Evolutionary conservation across 2,888 invertebrate species (phyloP).

Genomic region (Drosophila prolongata): DNA sequence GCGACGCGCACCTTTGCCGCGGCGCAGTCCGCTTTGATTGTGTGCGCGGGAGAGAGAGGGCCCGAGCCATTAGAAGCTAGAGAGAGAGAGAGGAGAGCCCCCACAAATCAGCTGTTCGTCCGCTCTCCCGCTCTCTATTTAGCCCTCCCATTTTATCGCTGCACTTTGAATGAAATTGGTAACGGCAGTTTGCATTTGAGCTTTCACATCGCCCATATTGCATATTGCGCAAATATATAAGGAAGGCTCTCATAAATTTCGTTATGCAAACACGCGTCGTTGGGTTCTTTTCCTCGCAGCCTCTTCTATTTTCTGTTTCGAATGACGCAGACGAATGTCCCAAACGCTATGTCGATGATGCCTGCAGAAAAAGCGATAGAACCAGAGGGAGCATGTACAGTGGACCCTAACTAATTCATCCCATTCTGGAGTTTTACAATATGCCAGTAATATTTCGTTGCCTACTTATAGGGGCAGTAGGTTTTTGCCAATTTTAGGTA

Average conservation of each 20-base stretch:
- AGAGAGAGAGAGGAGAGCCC: slow-evolving; percentile 27
- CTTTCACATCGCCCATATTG: slow-evolving; percentile 60
- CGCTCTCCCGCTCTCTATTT: slow-evolving; percentile 1
- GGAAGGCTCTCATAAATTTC: slow-evolving; percentile 53
- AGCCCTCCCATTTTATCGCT: slow-evolving; percentile 10
- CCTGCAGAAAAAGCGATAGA: slow-evolving; percentile 48
- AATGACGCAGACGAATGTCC: slow-evolving; percentile 73
- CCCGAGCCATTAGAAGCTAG: slow-evolving; percentile 49
- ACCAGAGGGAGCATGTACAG: slow-evolving; percentile 22
- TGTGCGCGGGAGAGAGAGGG: slow-evolving; percentile 31
- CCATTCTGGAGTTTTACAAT: not conserved
- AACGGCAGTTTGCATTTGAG: slow-evolving; percentile 63
- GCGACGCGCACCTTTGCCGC: slow-evolving; percentile 76
- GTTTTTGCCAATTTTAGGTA: too few relatives aligned
- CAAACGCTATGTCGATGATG: slow-evolving; percentile 62
- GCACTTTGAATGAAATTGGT: slow-evolving; percentile 65
- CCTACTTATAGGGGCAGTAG: slow-evolving; percentile 7
- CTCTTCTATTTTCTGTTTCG: slow-evolving; percentile 24
- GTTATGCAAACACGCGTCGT: slow-evolving; percentile 64
- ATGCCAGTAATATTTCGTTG: not conserved
- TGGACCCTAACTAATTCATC: not conserved
- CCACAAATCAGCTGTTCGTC: slow-evolving; percentile 62
- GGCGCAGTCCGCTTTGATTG: slow-evolving; percentile 74
- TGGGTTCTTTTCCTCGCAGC: slow-evolving; percentile 13
- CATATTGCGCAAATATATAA: slow-evolving; percentile 62